Base-by-base conservation (phyloP, 2,888 invertebrate genomes). In the Amaurobius ferox region DNA sequence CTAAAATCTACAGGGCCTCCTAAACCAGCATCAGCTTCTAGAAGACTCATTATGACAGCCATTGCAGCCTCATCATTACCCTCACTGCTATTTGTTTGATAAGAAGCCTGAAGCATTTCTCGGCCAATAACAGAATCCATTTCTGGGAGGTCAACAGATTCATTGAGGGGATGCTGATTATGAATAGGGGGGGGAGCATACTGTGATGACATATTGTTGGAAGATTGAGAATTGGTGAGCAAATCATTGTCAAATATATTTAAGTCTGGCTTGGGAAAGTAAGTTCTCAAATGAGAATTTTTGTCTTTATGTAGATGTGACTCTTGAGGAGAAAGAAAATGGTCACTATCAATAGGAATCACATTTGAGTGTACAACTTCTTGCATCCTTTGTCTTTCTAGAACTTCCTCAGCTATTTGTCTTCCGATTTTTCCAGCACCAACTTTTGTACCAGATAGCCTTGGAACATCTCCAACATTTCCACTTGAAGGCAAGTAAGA, bases 31-130 rank as follows among this genome's bases (percentile, higher is more conserved):
- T 97, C 97, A 0, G 96, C 96, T 91, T 97, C 97, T 64, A 97
- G 92, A 29, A 97, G 93, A 91, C 95, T 96, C 96, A 97, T 96
- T 89, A 97, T 96, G 89, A 96, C 96, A 0, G 96, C 96, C 96
- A 97, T 96, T 5, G 96, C 96, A 1, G 96, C 96, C 90, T 97
- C 97, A 89, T 96, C 96, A 90, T 95, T 96, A 55, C 95, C 95
- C 90, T 96, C 95, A 62, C 93, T 93, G 0, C 93, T 91, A n/a
- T 91, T 73, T 32, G 77, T 88, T 64, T 86, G 88, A 74, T 79
- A 87, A 13, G 85, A 79, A 29, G 77, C 79, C 30, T 88, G 89
- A 35, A 89, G 62, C 28, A 92, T 92, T 0, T 92, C 91, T 78
- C 92, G 92, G 67, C 93, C 93, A 91, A 94, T 72, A 40, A 93